These are phyloP conservation scores for Bufo bufo DNA, from an alignment of 2,113 vertebrate species.

Conservation along the genomic window DNA sequence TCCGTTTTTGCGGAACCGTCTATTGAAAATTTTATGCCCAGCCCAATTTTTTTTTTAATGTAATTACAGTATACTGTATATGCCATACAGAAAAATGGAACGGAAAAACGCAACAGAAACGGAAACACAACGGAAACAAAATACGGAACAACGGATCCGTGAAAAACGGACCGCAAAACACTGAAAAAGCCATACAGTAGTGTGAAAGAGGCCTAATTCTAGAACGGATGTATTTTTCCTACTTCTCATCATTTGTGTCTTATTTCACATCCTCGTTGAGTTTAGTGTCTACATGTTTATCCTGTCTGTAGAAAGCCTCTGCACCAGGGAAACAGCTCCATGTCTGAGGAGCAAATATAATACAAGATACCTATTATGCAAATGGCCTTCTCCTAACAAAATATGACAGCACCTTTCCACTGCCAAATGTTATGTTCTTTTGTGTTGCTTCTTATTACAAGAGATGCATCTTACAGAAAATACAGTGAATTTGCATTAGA, in stretches of 20 bases:
- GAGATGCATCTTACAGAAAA: neutral
- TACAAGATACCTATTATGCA: conserved; percentile 43
- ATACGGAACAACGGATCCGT: too few species aligned
- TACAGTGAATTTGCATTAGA: neutral
- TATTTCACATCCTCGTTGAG: neutral
- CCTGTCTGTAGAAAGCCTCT: neutral
- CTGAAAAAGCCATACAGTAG: too few species aligned
- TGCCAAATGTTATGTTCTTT: conserved; percentile 12
- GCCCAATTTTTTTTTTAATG: too few species aligned
- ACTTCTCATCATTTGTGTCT: neutral
- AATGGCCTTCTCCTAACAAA: neutral
- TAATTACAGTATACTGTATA: too few species aligned
- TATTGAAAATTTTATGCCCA: too few species aligned
- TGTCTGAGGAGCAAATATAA: conserved; percentile 23
- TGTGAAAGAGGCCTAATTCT: neutral
- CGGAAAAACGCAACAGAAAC: too few species aligned
- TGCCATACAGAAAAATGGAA: too few species aligned
- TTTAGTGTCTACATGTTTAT: neutral
- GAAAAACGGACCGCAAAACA: too few species aligned
- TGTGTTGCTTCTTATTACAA: conserved; percentile 18
- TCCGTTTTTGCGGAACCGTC: too few species aligned
- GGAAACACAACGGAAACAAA: too few species aligned
- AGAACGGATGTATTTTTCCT: neutral
- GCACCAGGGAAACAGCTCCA: neutral
- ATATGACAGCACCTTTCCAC: conserved; percentile 30